phyloP scores from a whole-genome alignment of 64 coral and sea anemone species.

The Exaiptasia diaphana region DNA sequence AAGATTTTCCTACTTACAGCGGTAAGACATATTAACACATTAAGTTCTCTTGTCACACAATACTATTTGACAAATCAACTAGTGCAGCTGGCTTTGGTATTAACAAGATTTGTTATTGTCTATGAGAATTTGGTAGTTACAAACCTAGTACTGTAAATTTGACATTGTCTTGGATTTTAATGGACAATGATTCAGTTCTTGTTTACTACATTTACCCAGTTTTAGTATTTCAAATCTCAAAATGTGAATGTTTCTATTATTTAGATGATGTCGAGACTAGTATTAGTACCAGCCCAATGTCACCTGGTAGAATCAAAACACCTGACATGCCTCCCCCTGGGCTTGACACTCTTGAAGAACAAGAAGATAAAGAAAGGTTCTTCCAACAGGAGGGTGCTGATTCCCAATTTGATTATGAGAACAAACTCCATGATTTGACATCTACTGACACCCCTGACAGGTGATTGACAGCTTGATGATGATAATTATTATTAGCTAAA shows the following conservation, averaged over 20 bases:
- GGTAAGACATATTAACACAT: too few species aligned
- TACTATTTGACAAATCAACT: too few species aligned
- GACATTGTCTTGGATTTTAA: too few species aligned
- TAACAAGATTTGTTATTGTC: too few species aligned
- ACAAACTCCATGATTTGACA: conserved; percentile 72
- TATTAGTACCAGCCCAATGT: conserved; percentile 9
- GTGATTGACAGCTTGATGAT: conserved; percentile 7
- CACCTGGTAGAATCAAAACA: not conserved
- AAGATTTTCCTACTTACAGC: too few species aligned
- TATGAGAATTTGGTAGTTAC: too few species aligned
- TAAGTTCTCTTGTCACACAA: too few species aligned
- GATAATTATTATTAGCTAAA: not conserved
- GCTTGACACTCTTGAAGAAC: conserved; percentile 71
- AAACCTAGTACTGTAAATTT: too few species aligned
- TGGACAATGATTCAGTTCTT: too few species aligned
- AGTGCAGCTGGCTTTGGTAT: too few species aligned
- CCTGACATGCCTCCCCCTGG: conserved; percentile 4
- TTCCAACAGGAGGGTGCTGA: conserved; percentile 52
- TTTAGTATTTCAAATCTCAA: too few species aligned
- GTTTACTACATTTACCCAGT: too few species aligned
- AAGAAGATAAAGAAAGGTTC: conserved; percentile 81
- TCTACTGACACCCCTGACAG: conserved; percentile 45
- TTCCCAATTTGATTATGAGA: conserved; percentile 60
- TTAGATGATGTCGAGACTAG: conserved; percentile 35
- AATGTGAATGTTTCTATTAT: not conserved